Base-by-base conservation (phyloP, 2,113 vertebrate genomes). In the Herpetotheres cachinnans region DNA sequence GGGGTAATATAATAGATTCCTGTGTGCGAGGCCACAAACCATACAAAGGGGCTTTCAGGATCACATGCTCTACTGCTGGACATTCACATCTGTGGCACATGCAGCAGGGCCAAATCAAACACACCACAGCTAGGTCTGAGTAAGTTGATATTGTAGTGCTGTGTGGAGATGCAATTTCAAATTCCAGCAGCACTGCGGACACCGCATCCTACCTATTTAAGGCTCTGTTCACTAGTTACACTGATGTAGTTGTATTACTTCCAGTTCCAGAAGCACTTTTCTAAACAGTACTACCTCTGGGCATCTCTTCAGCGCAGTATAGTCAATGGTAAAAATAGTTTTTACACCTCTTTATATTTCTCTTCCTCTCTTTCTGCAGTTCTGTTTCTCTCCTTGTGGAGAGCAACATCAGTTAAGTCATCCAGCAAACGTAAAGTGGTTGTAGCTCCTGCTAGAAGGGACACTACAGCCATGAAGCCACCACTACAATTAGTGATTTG, bases 81-180 rank as follows among this genome's bases (percentile, higher is more conserved):
- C 30, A 13, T 16, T 59, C 11, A 8, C 7, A 36, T 17, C 8
- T 14, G 40, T 10, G 24, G 21, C n/a, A 34, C 1, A 2, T 16
- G 24, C 32, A 82, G 52, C 30, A 27, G 25, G 18, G 54, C 22
- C 67, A 72, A 86, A 46, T 30, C 44, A 63, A 71, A 55, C 29
- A 52, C 47, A 66, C 4, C 36, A 16, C 34, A 50, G 36, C 42
- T 19, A 44, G 21, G 17, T 24, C n/a, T 0, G 1, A 61, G 15
- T 25, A 21, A 27, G 19, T 34, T 0, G 0, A 32, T 13, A 46
- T 0, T 4, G 1, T 13, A 86, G 47, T 1, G 2, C 61, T 36
- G 29, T 4, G 22, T 8, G 36, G 36, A 71, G 24, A 30, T 34
- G 22, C 22, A 58, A 65, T 27, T 26, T 36, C 6, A 2, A 40